Evolutionary conservation across 2,113 vertebrate species (phyloP).

Genomic region (Ceyx cyanopectus): DNA sequence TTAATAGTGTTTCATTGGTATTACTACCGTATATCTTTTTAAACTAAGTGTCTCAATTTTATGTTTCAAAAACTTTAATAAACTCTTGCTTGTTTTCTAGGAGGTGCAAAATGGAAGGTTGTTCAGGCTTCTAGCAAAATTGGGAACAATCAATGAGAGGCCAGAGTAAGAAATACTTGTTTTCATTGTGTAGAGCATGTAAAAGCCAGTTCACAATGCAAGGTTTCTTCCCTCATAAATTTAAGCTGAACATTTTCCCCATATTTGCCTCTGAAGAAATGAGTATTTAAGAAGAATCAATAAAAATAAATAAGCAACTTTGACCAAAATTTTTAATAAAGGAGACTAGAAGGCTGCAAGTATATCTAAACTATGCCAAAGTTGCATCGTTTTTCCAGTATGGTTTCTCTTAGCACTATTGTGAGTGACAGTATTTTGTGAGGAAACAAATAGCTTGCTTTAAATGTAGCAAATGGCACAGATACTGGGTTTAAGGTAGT

Average conservation of each 20-base stretch:
- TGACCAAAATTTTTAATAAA: background rate
- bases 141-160: conserved; percentile 99
- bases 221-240: background rate
- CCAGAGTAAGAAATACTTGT: conserved; percentile 90
- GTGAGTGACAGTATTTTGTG: background rate
- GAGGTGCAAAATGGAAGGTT: conserved; percentile 98
- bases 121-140: conserved; percentile 96
- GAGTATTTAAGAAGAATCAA: background rate
- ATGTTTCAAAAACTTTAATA: background rate
- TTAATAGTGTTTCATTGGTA: background rate
- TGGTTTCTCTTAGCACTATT: background rate
- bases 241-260: background rate
- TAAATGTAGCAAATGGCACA: background rate
- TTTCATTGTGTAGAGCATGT: conserved; percentile 29
- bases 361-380: background rate
- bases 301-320: background rate
- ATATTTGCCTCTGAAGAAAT: background rate
- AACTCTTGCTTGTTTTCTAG: conserved; percentile 78
- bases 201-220: background rate
- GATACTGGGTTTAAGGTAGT: background rate
- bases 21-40: background rate
- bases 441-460: background rate
- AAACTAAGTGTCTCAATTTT: background rate
- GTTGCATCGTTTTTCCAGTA: background rate
- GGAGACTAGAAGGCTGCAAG: background rate